Evolutionary conservation across 30 jellyfish, hydroid and myxozoan species (phyloP).

Genomic region (Clytia hemisphaerica): DNA sequence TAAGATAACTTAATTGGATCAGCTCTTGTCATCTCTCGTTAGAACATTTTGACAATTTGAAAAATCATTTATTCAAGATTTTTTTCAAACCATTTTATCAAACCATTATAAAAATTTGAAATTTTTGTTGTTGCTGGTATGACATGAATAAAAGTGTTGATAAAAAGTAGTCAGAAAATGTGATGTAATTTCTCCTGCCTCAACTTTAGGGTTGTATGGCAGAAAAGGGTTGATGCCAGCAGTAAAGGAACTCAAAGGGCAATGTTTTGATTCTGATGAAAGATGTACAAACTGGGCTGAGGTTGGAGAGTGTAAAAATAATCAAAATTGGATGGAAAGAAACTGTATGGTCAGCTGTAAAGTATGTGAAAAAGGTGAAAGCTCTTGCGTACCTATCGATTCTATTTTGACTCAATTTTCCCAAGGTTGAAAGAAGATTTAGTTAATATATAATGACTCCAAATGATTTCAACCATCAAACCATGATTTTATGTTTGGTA

Average conservation of each 20-base stretch:
- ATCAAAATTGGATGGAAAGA: constrained; percentile 68
- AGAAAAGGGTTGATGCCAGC: constrained; percentile 82
- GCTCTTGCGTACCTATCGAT: background rate
- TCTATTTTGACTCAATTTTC: background rate
- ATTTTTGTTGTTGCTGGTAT: no score
- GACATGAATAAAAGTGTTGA: no score
- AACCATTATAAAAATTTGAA: no score
- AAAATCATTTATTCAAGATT: background rate
- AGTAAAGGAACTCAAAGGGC: constrained; percentile 37
- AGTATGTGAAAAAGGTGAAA: constrained; percentile 22
- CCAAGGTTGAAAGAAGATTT: background rate
- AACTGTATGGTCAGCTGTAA: constrained; percentile 71
- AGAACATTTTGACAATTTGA: background rate
- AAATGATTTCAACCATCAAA: no score
- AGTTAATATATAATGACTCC: no score
- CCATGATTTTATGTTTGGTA: no score
- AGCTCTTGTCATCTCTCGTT: background rate
- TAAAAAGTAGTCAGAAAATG: no score
- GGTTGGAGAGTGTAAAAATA: constrained; percentile 71
- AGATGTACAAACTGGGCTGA: constrained; percentile 58
- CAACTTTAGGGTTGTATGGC: constrained; percentile 87
- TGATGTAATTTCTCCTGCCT: no score
- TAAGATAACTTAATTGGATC: background rate
- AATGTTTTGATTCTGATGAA: constrained; percentile 50
- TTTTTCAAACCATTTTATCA: no score